Conservation (phyloP, 2,113 vertebrate genomes). For the Nycticorax nycticorax region DNA sequence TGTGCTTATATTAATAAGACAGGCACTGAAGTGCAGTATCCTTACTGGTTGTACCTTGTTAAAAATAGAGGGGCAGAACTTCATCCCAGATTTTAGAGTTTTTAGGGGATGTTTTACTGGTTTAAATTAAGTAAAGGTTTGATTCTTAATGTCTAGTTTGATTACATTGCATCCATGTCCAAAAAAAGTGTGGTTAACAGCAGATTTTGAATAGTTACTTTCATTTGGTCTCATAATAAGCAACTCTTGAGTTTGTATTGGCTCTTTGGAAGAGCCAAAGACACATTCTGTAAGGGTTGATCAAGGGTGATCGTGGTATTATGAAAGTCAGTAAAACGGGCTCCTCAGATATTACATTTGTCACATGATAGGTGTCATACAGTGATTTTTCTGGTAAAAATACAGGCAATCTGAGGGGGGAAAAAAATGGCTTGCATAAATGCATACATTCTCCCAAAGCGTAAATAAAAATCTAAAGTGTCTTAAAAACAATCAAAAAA, state of each 20-base stretch:
- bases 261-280: background rate
- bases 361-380: background rate
- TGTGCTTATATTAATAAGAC: background rate
- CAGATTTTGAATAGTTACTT: background rate
- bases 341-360: background rate
- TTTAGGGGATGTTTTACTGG: background rate
- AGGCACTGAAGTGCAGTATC: background rate
- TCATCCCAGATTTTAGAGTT: background rate
- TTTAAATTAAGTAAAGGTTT: background rate
- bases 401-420: background rate
- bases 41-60: background rate
- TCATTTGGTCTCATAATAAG: background rate
- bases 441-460: background rate
- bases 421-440: background rate
- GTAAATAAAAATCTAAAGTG: background rate
- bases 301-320: background rate
- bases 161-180: background rate
- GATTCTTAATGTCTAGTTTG: background rate
- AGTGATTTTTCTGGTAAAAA: background rate
- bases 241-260: background rate
- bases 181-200: background rate
- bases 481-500: background rate
- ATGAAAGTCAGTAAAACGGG: background rate
- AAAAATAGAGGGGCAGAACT: background rate
- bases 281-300: background rate